Conservation (phyloP, 2,797 vertebrate genomes). For the Peromyscus melanophrys region DNA sequence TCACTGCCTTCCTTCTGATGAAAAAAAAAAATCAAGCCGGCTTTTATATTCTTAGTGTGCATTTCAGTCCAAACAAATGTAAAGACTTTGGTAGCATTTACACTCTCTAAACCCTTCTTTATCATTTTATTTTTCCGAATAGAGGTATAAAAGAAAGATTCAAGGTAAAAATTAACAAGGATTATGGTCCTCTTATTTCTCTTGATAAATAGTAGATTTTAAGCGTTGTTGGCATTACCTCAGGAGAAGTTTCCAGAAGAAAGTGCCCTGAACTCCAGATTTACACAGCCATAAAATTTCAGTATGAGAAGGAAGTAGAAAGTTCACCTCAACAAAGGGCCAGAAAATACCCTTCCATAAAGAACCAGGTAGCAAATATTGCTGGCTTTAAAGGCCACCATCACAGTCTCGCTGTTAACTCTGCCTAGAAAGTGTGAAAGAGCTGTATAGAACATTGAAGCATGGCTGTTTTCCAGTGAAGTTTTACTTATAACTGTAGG, state of each 20-base stretch:
- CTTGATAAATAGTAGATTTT: conserved; percentile 25
- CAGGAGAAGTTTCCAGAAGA: conserved; percentile 31
- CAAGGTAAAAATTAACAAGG: not conserved
- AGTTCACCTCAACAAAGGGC: not conserved
- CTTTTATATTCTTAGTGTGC: conserved; percentile 1
- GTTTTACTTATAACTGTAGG: not conserved
- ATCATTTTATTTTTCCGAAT: not conserved
- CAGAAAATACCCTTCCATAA: not conserved
- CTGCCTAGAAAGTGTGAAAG: not conserved
- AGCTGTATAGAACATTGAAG: not conserved
- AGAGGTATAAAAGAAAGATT: conserved; percentile 33
- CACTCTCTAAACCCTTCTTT: not conserved
- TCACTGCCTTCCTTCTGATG: not conserved
- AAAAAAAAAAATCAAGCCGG: not conserved
- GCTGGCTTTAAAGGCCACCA: not conserved
- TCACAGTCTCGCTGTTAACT: not conserved
- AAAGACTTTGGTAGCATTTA: conserved; percentile 47
- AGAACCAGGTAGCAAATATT: not conserved
- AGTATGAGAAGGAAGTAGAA: not conserved
- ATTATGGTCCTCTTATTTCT: not conserved
- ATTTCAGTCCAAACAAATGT: conserved; percentile 11
- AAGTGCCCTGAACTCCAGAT: not conserved
- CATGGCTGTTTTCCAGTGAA: not conserved
- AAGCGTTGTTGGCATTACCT: not conserved
- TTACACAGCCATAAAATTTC: conserved; percentile 40